Percentiles rank a stretch among this genome's conserved stretches.
phyloP scores from a whole-genome alignment of 2,888 invertebrate genomes.

The Euphydryas editha region DNA sequence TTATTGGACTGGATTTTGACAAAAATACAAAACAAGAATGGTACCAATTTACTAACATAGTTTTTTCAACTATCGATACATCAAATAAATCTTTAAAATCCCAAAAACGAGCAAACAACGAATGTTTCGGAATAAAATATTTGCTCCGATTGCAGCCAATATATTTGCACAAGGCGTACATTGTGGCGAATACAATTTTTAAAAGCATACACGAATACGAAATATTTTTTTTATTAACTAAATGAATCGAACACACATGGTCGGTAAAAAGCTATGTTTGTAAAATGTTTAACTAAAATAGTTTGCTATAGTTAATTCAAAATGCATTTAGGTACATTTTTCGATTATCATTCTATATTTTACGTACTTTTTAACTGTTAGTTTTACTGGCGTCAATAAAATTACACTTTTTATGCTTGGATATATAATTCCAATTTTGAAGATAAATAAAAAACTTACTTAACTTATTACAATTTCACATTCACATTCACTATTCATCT shows the following conservation, averaged over 20 bases:
- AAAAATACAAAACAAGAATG: background rate
- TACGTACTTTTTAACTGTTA: too few species aligned
- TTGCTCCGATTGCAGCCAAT: conserved; percentile 8
- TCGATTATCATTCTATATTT: too few species aligned
- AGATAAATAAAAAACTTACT: too few species aligned
- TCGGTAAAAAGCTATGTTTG: background rate
- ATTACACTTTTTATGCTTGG: too few species aligned
- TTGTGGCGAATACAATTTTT: conserved; percentile 7
- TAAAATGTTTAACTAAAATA: too few species aligned
- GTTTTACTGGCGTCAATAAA: too few species aligned
- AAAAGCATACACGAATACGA: conserved; percentile 4
- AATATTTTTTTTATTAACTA: background rate
- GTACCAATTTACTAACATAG: background rate
- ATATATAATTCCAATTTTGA: too few species aligned
- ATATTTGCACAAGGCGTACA: conserved; percentile 9
- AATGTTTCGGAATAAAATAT: conserved; percentile 11
- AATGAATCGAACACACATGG: conserved; percentile 9
- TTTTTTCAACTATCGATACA: background rate
- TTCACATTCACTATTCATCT: too few species aligned
- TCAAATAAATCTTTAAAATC: conserved; percentile 6
- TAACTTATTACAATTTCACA: too few species aligned
- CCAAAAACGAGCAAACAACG: background rate
- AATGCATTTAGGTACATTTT: too few species aligned
- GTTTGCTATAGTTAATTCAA: too few species aligned
- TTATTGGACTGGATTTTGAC: too few species aligned